Evolutionary conservation across 2,797 vertebrate species (phyloP).

Genomic region (Siniperca scherzeri): DNA sequence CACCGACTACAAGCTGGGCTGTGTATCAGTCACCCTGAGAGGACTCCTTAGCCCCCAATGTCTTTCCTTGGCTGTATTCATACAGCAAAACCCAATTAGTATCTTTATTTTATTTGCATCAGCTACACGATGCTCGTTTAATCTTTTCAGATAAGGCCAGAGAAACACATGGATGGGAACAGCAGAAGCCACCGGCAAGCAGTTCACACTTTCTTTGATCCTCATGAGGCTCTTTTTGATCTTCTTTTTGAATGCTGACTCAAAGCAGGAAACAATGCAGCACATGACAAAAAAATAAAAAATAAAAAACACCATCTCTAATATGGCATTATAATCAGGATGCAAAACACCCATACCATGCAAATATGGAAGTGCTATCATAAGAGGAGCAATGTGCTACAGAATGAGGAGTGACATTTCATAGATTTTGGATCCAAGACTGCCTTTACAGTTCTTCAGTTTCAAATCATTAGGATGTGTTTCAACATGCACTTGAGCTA

Average conservation of each 20-base stretch:
- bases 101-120: constrained; percentile 29
- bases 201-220: constrained; percentile 42
- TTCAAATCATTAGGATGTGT: constrained; percentile 36
- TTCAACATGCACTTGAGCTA: constrained; percentile 21
- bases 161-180: not conserved
- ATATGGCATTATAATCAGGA: constrained; percentile 46
- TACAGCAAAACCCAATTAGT: constrained; percentile 14
- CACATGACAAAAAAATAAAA: constrained; percentile 7
- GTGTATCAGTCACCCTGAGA: constrained; percentile 1
- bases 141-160: constrained; percentile 8
- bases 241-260: constrained; percentile 34
- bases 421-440: constrained; percentile 16
- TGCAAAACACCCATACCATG: constrained; percentile 58
- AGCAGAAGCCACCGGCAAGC: constrained; percentile 22
- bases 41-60: constrained; percentile 16
- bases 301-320: not conserved
- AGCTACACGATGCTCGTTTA: not conserved
- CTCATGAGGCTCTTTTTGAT: constrained; percentile 20
- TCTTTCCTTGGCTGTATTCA: constrained; percentile 9
- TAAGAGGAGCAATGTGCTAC: constrained; percentile 12
- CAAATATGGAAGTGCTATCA: constrained; percentile 36
- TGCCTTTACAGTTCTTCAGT: constrained; percentile 8
- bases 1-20: constrained; percentile 16
- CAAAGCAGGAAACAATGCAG: constrained; percentile 41
- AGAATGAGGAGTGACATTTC: constrained; percentile 6